Percentiles rank a stretch among this genome's conserved stretches.
Evolutionary conservation across 2,113 vertebrate species (phyloP).

Genomic region (Xenopus laevis): DNA sequence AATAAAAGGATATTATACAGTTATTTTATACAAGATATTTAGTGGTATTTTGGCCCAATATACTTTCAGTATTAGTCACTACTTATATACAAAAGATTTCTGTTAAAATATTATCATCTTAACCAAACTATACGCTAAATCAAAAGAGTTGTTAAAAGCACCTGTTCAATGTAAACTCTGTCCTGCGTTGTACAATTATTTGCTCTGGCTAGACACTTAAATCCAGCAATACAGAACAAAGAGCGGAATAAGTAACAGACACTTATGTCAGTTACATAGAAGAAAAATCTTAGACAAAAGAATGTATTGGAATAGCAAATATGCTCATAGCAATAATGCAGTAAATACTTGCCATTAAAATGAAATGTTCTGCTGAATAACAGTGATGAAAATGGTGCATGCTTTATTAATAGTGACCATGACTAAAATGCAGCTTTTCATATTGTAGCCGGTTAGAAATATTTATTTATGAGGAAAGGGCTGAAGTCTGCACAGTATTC

Average conservation of each 20-base stretch:
- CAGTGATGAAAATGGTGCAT: slow-evolving; percentile 14
- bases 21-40: no score
- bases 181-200: slow-evolving; percentile 7
- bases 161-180: slow-evolving; percentile 23
- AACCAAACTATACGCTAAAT: not conserved
- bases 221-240: slow-evolving; percentile 35
- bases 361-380: slow-evolving; percentile 11
- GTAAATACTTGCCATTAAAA: slow-evolving; percentile 20
- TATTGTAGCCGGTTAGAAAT: no score
- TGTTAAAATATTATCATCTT: not conserved
- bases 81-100: no score
- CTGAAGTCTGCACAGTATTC: no score
- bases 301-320: not conserved
- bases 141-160: slow-evolving; percentile 3
- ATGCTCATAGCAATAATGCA: slow-evolving; percentile 23
- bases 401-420: not conserved
- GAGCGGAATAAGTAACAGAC: slow-evolving; percentile 38
- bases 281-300: not conserved
- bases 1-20: no score
- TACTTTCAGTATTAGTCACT: no score
- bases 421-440: no score
- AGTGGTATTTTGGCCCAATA: no score
- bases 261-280: slow-evolving; percentile 33
- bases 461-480: no score
- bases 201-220: slow-evolving; percentile 39